Evolutionary conservation across 2,797 vertebrate species (phyloP).

Genomic region (Psittacula echo): DNA sequence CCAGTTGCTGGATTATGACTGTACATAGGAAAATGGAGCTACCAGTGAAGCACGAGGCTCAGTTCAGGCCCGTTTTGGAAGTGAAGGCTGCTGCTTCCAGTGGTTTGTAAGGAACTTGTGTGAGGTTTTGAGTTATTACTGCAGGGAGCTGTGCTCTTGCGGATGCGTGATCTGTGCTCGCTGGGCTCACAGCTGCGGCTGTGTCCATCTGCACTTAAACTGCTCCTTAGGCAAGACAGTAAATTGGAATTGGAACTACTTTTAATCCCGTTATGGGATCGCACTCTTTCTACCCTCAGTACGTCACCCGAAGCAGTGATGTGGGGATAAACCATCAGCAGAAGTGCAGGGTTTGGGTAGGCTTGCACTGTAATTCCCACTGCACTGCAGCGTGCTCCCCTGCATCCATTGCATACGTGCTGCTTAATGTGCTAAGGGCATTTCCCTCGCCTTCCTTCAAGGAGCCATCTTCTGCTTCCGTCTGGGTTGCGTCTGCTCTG

Average conservation of each 20-base stretch:
- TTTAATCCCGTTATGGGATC: neutral
- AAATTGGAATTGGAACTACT: too few species aligned
- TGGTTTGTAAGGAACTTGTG: neutral
- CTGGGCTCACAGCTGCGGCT: neutral
- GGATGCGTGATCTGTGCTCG: rapidly evolving
- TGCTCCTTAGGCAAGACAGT: neutral
- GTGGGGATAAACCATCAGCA: too few species aligned
- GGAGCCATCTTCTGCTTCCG: neutral
- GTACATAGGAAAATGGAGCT: neutral
- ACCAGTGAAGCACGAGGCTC: rapidly evolving
- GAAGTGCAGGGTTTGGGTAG: neutral
- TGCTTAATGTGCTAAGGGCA: neutral
- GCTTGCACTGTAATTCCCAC: rapidly evolving
- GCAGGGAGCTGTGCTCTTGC: rapidly evolving
- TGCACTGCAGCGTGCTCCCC: rapidly evolving
- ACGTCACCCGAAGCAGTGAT: rapidly evolving
- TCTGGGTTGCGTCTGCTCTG: neutral
- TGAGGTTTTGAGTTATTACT: neutral
- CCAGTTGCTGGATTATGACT: neutral
- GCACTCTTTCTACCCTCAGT: rapidly evolving
- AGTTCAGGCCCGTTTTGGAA: neutral
- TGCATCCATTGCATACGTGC: neutral
- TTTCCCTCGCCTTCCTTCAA: neutral
- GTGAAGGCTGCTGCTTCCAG: neutral
- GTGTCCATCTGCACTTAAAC: rapidly evolving